Base-by-base conservation (phyloP, 2,888 invertebrate species). In the Cheilosia scutellata region DNA sequence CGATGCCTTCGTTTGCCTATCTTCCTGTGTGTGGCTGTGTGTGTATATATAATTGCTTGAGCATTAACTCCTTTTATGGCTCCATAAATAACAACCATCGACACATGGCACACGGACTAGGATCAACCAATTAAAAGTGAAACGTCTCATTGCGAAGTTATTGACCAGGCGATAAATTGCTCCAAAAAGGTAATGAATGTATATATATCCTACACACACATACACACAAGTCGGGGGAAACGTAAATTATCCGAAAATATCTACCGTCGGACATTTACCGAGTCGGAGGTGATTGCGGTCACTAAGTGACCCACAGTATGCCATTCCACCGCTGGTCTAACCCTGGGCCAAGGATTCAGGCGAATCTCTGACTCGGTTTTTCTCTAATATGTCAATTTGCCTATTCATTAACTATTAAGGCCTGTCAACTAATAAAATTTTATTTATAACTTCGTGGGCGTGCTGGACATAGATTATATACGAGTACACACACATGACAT, bases 81-180 rank as follows among this genome's bases (percentile, higher is more conserved):
- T 51, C 68, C 27, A 70, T 75, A 79, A 79, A 74, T 74, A 79
- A 78, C 77, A 60, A 68, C 55, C 83, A 78, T 79, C 74, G 72
- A 84, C 83, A 79, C 79, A 75, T 75, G 68, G 68, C 55, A 76
- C 66, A 76, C 33, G 47, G 60, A 70, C 44, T 79, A 11, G 44
- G 58, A 55, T 51, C 74, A 49, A 75, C 75, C 79, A 79, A 84
- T 84, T 84, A 84, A 84, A 79, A 79, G 70, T 70, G 63, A 79
- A 84, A 79, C 79, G 83, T 79, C 83, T 79, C 68, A 79, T 79
- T 75, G 83, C 33, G 63, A 68, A 79, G 79, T 84, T 84, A 84
- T 75, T 84, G 79, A 65, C 58, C 70, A 63, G 33, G 33, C 70
- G 44, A 84, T 79, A 79, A 79, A 75, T 83, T 78, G 40, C 40